Conservation (phyloP, 1,140 invertebrate species). For the Globodera ellingtonae region DNA sequence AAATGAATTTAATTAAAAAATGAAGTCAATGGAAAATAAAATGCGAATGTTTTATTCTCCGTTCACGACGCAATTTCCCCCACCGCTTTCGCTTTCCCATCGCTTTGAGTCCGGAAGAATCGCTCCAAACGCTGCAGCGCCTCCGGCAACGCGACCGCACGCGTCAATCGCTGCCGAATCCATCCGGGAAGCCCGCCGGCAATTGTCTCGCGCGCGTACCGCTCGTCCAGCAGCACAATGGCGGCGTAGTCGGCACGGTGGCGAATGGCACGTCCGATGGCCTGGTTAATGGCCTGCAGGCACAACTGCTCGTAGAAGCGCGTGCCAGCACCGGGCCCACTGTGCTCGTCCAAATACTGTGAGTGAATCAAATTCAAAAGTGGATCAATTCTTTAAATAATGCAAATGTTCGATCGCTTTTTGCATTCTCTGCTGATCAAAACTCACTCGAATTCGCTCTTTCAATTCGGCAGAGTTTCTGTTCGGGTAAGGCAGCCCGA, state of each 20-base stretch:
- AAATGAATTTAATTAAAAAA: too few species aligned
- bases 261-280: conserved; percentile 88
- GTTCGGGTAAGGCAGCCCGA: conserved; percentile 90
- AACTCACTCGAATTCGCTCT: conserved; percentile 79
- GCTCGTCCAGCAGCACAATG: conserved; percentile 84
- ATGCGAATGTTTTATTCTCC: too few species aligned
- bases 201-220: conserved; percentile 65
- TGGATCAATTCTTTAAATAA: too few species aligned
- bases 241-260: conserved; percentile 90
- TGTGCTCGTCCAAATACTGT: conserved; percentile 43
- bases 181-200: conserved; percentile 23
- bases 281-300: conserved; percentile 91
- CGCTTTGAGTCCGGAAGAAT: conserved; percentile 25
- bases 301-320: conserved; percentile 91
- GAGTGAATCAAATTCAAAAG: conserved; percentile 5
- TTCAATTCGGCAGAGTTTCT: conserved; percentile 84
- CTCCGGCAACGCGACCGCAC: conserved; percentile 16
- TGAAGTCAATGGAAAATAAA: too few species aligned
- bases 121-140: conserved; percentile 21
- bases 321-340: conserved; percentile 66
- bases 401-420: neutral
- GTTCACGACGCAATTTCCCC: too few species aligned
- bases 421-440: neutral
- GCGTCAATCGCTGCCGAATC: conserved; percentile 28
- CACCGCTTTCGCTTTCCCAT: too few species aligned